These are phyloP conservation scores for Lagodon rhomboides DNA, from an alignment of 2,797 vertebrate genomes.

Conservation along the genomic window DNA sequence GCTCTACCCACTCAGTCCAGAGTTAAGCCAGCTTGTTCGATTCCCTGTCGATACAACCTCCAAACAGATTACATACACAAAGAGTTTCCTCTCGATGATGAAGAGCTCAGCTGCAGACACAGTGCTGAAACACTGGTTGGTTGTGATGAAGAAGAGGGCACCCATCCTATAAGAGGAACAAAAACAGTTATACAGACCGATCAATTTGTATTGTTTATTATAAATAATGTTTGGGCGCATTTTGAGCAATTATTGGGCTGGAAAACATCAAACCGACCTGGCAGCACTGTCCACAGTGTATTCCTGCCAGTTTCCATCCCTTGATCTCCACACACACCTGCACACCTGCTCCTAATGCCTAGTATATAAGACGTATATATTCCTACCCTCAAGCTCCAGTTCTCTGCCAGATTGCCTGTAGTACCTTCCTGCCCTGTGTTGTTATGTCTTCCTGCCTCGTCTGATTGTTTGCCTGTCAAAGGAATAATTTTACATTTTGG, in stretches of 20 bases:
- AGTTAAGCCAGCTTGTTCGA: not conserved
- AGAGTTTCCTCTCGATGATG: slow-evolving; percentile 92
- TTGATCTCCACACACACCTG: not conserved
- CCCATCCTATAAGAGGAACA: slow-evolving; percentile 85
- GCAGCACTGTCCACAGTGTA: not conserved
- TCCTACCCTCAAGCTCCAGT: too few species aligned
- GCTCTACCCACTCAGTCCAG: not conserved
- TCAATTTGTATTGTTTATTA: too few species aligned
- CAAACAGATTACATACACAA: slow-evolving; percentile 86
- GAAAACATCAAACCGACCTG: too few species aligned
- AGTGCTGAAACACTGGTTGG: slow-evolving; percentile 94
- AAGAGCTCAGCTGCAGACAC: slow-evolving; percentile 93
- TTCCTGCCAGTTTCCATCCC: not conserved
- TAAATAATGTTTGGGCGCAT: too few species aligned
- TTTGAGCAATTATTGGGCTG: too few species aligned
- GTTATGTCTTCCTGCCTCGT: not conserved
- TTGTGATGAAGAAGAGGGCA: slow-evolving; percentile 93
- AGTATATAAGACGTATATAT: too few species aligned
- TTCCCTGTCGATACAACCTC: accelerated
- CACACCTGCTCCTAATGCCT: not conserved
- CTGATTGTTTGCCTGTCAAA: too few species aligned
- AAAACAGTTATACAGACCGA: not conserved
- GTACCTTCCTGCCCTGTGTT: too few species aligned
- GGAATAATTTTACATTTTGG: too few species aligned
- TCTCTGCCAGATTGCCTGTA: too few species aligned